Evolutionary conservation across 2,797 vertebrate genomes (phyloP).

Genomic region (Mormyrus proboscirostris): DNA sequence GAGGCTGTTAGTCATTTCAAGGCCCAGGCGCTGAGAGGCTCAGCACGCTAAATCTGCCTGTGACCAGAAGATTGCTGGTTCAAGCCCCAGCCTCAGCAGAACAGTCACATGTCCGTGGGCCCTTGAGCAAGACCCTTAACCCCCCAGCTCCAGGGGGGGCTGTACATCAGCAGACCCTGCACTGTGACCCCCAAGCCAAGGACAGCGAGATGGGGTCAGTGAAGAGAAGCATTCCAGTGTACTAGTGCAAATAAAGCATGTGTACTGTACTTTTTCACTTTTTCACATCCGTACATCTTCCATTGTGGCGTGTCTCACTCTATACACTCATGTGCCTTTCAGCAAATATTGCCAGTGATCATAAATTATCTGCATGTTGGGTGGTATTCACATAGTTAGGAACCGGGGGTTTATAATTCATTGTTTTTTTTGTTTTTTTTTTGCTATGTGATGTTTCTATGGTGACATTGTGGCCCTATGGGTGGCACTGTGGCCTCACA

Average conservation of each 20-base stretch:
- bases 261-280: not conserved
- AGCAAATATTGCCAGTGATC: not conserved
- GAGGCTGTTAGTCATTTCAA: constrained; percentile 1
- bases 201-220: not conserved
- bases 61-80: not conserved
- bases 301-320: not conserved
- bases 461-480: not conserved
- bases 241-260: not conserved
- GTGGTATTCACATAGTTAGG: not conserved
- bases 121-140: not conserved
- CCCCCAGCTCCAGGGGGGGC: not conserved
- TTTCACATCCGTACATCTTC: not conserved
- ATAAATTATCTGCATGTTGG: not conserved
- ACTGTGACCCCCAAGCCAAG: not conserved
- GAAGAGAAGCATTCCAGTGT: not conserved
- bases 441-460: not conserved
- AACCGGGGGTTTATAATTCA: not conserved
- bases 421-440: not conserved
- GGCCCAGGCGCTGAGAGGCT: not conserved
- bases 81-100: not conserved
- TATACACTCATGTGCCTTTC: not conserved
- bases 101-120: not conserved
- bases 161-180: not conserved
- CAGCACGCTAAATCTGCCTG: not conserved
- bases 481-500: not conserved